Evolutionary conservation across 2,888 invertebrate species (phyloP).

Genomic region (Melinopterus prodromus): DNA sequence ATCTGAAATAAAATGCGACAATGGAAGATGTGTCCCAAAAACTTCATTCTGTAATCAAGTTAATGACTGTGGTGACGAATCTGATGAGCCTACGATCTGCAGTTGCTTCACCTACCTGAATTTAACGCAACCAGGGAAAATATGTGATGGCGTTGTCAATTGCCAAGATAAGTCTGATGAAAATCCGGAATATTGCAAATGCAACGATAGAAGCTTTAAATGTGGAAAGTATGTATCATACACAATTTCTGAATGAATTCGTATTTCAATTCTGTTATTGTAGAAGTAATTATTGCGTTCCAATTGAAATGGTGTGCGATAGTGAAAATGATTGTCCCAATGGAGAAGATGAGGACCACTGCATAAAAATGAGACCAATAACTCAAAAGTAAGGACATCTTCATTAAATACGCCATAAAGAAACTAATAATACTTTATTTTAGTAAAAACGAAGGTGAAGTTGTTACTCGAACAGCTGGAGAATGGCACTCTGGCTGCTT

Average conservation of each 20-base stretch:
- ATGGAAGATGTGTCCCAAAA: slow-evolving; percentile 74
- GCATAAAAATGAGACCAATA: slow-evolving; percentile 64
- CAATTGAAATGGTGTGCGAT: slow-evolving; percentile 80
- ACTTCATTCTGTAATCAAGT: slow-evolving; percentile 72
- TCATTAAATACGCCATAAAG: slow-evolving; percentile 11
- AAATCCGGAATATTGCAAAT: slow-evolving; percentile 70
- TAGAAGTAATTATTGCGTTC: slow-evolving; percentile 68
- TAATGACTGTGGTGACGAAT: slow-evolving; percentile 75
- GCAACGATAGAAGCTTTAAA: slow-evolving; percentile 63
- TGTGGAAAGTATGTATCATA: slow-evolving; percentile 62
- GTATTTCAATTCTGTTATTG: background rate
- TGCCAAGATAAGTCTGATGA: slow-evolving; percentile 84
- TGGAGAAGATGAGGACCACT: slow-evolving; percentile 76
- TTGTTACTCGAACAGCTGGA: slow-evolving; percentile 71
- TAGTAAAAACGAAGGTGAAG: slow-evolving; percentile 71
- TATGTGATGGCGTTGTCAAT: slow-evolving; percentile 81
- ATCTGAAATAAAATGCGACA: slow-evolving; percentile 72
- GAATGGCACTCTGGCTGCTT: slow-evolving; percentile 79
- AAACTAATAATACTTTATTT: slow-evolving; percentile 37
- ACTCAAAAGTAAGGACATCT: slow-evolving; percentile 49
- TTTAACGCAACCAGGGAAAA: slow-evolving; percentile 71
- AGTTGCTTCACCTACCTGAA: slow-evolving; percentile 73
- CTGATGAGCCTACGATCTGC: slow-evolving; percentile 74
- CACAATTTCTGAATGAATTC: background rate
- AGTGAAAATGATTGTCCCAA: slow-evolving; percentile 76